Conservation (phyloP, 2,113 vertebrate species). For the Pogonocichla stellata region DNA sequence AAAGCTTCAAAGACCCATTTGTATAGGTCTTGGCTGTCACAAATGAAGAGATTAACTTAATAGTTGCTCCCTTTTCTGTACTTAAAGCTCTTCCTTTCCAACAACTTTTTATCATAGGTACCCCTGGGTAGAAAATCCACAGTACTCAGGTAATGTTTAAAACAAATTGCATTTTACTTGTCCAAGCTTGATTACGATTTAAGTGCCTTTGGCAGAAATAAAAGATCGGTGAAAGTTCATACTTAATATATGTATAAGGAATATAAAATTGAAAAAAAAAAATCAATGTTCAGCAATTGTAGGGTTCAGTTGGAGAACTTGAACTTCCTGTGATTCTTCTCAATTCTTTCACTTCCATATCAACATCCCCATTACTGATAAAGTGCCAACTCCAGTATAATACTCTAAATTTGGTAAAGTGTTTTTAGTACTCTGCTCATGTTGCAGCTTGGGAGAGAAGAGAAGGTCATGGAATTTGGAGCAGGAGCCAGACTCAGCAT, state of each 20-base stretch:
- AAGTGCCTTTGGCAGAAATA: background rate
- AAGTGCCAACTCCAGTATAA: background rate
- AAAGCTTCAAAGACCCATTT: background rate
- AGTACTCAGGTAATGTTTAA: background rate
- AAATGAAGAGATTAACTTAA: slow-evolving; percentile 7
- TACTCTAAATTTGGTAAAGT: background rate
- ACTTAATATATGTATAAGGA: background rate
- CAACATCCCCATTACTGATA: background rate
- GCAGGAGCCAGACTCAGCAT: background rate
- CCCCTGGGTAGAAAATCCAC: background rate
- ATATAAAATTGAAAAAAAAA: background rate
- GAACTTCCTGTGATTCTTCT: background rate
- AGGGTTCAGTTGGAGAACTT: background rate
- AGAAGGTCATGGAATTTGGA: background rate
- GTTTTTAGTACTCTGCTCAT: background rate
- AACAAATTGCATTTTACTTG: background rate
- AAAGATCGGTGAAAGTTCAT: background rate
- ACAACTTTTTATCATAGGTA: background rate
- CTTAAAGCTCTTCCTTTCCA: slow-evolving; percentile 8
- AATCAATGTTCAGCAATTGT: background rate
- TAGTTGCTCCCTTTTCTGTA: background rate
- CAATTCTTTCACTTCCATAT: background rate
- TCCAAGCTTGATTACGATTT: background rate
- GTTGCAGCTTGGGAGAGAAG: background rate
- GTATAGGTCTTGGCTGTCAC: background rate